Evolutionary conservation across 2,888 invertebrate genomes (phyloP).

Genomic region (Drosophila ustulata): DNA sequence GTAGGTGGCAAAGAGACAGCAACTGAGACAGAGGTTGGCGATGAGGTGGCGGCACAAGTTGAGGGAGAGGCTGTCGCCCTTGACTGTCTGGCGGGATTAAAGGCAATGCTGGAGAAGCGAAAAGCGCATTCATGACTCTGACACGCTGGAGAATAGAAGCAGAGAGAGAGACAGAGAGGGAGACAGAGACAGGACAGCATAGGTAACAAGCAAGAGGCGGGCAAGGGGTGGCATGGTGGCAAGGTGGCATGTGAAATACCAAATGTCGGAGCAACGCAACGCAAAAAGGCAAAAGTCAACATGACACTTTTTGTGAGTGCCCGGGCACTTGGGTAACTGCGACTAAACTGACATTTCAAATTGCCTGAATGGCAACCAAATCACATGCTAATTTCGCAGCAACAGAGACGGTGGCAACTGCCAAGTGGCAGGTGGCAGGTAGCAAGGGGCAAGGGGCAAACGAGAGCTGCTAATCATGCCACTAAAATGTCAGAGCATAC

Average conservation of each 20-base stretch:
- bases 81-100: slow-evolving; percentile 53
- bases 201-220: neutral
- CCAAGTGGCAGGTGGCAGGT: neutral
- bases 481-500: slow-evolving; percentile 62
- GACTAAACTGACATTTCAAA: slow-evolving; percentile 60
- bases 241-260: slow-evolving; percentile 37
- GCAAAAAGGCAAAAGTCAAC: slow-evolving; percentile 36
- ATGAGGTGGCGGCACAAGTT: neutral
- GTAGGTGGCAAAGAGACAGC: neutral
- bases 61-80: slow-evolving; percentile 22
- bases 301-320: slow-evolving; percentile 52
- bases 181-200: neutral
- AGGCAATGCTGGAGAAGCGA: slow-evolving; percentile 38
- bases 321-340: slow-evolving; percentile 41
- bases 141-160: slow-evolving; percentile 15
- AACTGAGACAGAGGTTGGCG: neutral
- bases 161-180: neutral
- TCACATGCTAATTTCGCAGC: slow-evolving; percentile 70
- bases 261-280: slow-evolving; percentile 22
- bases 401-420: neutral
- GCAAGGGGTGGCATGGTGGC: neutral
- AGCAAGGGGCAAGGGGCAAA: neutral
- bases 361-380: slow-evolving; percentile 70
- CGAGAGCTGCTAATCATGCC: slow-evolving; percentile 61
- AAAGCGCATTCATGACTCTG: slow-evolving; percentile 58